Percentiles rank a stretch among this genome's conserved stretches.
Evolutionary conservation across 2,113 vertebrate species (phyloP).

Genomic region (Oplegnathus fasciatus): DNA sequence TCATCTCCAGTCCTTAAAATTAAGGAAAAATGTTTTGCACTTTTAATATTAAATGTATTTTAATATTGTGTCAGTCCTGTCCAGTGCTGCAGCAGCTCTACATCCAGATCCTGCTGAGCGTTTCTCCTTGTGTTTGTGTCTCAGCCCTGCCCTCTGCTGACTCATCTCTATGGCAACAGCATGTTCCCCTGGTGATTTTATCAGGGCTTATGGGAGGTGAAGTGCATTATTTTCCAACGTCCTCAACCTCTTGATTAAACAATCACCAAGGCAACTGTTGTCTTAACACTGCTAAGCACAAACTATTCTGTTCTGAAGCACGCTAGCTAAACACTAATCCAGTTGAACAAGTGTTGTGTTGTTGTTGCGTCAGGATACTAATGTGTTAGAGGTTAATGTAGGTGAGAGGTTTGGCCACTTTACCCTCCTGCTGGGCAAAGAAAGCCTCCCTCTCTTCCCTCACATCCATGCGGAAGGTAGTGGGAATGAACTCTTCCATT

Average conservation of each 20-base stretch:
- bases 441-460: constrained; percentile 88
- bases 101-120: constrained; percentile 15
- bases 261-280: constrained; percentile 65
- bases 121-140: constrained; percentile 55
- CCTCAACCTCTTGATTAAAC: constrained; percentile 69
- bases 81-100: neutral
- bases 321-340: constrained; percentile 33
- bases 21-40: neutral
- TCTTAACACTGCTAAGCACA: constrained; percentile 44
- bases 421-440: constrained; percentile 87
- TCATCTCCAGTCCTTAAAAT: neutral
- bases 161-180: constrained; percentile 73
- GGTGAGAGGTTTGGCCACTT: neutral
- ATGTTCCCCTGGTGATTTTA: constrained; percentile 78
- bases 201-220: constrained; percentile 74
- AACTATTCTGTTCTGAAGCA: constrained; percentile 13
- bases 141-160: constrained; percentile 75
- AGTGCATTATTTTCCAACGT: constrained; percentile 75
- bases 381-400: neutral
- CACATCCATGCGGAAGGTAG: constrained; percentile 89
- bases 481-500: constrained; percentile 92
- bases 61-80: neutral
- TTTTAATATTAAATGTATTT: neutral
- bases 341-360: constrained; percentile 37
- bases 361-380: neutral